Conservation (phyloP, 2,113 vertebrate species). For the Irena cyanogastra region DNA sequence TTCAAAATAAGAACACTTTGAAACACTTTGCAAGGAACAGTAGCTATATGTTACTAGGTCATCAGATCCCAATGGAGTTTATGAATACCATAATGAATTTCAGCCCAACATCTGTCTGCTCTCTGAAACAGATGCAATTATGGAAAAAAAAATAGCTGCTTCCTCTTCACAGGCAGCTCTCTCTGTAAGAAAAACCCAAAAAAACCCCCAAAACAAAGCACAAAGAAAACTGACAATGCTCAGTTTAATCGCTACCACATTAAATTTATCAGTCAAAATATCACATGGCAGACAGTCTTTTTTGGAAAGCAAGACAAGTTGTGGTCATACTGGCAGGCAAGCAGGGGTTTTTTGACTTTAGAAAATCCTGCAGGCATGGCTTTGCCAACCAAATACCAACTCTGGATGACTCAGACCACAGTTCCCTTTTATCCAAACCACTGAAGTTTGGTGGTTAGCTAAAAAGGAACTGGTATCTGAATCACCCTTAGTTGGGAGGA, state of each 20-base stretch:
- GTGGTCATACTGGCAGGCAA: not conserved
- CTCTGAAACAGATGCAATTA: conserved; percentile 52
- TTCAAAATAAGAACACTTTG: not conserved
- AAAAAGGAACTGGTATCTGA: conserved; percentile 45
- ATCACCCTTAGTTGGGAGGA: conserved; percentile 1
- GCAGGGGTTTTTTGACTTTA: not conserved
- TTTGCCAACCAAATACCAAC: conserved; percentile 20
- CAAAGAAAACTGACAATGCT: not conserved
- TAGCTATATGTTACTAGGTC: conserved; percentile 53
- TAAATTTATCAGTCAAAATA: conserved; percentile 26
- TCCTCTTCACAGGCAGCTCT: conserved; percentile 12
- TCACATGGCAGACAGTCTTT: not conserved
- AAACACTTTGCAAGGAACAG: not conserved
- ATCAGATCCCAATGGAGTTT: conserved; percentile 29
- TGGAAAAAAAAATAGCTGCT: conserved; percentile 24
- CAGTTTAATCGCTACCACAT: not conserved
- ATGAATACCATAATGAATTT: conserved; percentile 53
- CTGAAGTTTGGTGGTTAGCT: conserved; percentile 42
- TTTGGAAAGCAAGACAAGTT: not conserved
- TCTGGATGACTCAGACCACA: conserved; percentile 4
- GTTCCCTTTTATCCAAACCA: conserved; percentile 57
- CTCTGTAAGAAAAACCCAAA: not conserved
- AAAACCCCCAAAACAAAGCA: not conserved
- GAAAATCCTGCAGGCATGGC: conserved; percentile 16
- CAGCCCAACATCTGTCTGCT: conserved; percentile 55